A percentile compares a stretch with the other conserved stretches of the same genome.
Conservation (phyloP, 2,888 invertebrate species). For the Gibbula magus region DNA sequence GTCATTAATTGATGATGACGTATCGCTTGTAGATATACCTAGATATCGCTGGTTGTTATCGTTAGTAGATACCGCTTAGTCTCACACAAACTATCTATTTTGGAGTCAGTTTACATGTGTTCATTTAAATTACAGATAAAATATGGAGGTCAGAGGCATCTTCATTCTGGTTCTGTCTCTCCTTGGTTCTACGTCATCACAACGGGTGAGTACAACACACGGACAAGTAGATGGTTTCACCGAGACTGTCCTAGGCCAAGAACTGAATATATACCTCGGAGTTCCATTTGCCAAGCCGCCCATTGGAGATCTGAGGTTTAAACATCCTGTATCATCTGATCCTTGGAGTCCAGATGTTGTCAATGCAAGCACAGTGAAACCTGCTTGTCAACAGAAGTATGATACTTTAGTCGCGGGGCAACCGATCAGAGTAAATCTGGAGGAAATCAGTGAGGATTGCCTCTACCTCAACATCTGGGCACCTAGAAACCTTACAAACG, state of each 20-base stretch:
- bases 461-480: conserved; percentile 96
- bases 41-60: too few species aligned
- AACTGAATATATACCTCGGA: background rate
- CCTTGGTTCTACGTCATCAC: too few species aligned
- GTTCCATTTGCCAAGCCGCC: background rate
- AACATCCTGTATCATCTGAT: background rate
- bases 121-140: too few species aligned
- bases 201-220: too few species aligned
- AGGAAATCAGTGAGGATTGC: conserved; percentile 96
- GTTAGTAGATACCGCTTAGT: too few species aligned
- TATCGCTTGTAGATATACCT: too few species aligned
- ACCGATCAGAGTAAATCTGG: conserved; percentile 81
- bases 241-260: background rate
- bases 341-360: background rate
- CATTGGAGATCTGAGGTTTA: background rate
- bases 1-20: too few species aligned
- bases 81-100: too few species aligned
- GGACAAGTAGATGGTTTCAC: too few species aligned
- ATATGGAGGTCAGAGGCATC: too few species aligned
- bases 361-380: background rate
- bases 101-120: too few species aligned
- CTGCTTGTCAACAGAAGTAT: background rate
- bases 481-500: conserved; percentile 77
- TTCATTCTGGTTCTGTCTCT: too few species aligned
- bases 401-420: background rate